phyloP scores from a whole-genome alignment of 1,140 invertebrate genomes.

The Pollicipes pollicipes region DNA sequence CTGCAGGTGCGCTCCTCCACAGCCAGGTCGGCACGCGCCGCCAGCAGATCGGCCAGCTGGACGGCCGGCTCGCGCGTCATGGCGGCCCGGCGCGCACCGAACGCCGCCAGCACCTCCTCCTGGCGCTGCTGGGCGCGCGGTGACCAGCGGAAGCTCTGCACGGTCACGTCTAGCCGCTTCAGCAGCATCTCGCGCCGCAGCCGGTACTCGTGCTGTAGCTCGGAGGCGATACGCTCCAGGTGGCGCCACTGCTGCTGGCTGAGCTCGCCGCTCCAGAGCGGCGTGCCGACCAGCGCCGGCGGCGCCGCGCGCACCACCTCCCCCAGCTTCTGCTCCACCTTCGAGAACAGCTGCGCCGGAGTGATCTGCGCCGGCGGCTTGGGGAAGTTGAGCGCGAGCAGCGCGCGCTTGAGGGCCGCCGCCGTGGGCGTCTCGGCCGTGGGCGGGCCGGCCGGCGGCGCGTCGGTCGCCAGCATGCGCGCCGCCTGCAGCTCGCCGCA shows the following conservation, averaged over 20 bases:
- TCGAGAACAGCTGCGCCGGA: conserved; percentile 52
- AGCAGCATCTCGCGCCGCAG: conserved; percentile 69
- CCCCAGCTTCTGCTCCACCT: conserved; percentile 45
- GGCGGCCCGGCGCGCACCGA: conserved; percentile 42
- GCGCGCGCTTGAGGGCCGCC: conserved; percentile 50
- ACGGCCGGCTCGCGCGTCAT: conserved; percentile 43
- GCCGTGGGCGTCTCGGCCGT: conserved; percentile 52
- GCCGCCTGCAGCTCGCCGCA: conserved; percentile 60
- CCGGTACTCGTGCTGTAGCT: conserved; percentile 61
- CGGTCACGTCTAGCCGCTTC: conserved; percentile 77
- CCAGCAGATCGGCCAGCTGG: conserved; percentile 50
- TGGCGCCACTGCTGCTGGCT: conserved; percentile 64
- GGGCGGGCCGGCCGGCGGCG: conserved; percentile 10
- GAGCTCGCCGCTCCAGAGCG: conserved; percentile 52
- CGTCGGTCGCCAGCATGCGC: conserved; percentile 42
- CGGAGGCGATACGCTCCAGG: conserved; percentile 44
- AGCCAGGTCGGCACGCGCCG: conserved; percentile 60
- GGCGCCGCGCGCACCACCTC: conserved; percentile 38
- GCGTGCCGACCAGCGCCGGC: conserved; percentile 44
- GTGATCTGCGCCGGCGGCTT: conserved; percentile 70
- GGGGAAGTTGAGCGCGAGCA: conserved; percentile 55
- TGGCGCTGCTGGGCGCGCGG: conserved; percentile 53
- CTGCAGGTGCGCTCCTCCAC: conserved; percentile 74
- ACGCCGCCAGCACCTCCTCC: conserved; percentile 49
- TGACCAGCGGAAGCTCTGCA: conserved; percentile 89